phyloP scores from a whole-genome alignment of 92 coral and sea anemone species.

The Porites rus region DNA sequence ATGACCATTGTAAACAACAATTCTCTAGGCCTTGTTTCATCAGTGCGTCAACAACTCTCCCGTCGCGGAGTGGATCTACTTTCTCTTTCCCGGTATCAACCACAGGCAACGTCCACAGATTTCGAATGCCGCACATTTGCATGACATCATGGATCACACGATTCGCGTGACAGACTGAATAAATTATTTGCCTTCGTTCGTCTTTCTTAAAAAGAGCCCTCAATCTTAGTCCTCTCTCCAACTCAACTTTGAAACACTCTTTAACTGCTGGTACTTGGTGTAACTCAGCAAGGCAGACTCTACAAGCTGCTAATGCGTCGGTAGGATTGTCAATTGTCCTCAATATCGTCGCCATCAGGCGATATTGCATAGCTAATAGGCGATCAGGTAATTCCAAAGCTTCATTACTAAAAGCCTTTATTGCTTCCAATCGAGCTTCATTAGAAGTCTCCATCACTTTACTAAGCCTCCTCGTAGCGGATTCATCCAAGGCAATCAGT shows the following conservation, averaged over 20 bases:
- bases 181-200: neutral
- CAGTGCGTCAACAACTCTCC: too few species aligned
- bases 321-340: neutral
- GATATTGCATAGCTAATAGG: neutral
- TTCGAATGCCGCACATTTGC: neutral
- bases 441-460: too few species aligned
- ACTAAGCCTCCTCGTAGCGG: too few species aligned
- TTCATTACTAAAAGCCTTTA: too few species aligned
- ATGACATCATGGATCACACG: neutral
- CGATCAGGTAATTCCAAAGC: neutral
- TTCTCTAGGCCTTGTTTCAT: too few species aligned
- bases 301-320: slow-evolving; percentile 1
- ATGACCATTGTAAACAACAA: too few species aligned
- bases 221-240: neutral
- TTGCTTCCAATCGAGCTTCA: too few species aligned
- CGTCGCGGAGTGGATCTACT: too few species aligned
- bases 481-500: too few species aligned
- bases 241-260: neutral
- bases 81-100: neutral
- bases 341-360: neutral
- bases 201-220: neutral
- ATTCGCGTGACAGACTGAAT: neutral
- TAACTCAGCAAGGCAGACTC: slow-evolving; percentile 4
- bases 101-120: neutral
- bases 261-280: neutral